Evolutionary conservation across 2,797 vertebrate genomes (phyloP).

Genomic region (Eulemur mongoz): DNA sequence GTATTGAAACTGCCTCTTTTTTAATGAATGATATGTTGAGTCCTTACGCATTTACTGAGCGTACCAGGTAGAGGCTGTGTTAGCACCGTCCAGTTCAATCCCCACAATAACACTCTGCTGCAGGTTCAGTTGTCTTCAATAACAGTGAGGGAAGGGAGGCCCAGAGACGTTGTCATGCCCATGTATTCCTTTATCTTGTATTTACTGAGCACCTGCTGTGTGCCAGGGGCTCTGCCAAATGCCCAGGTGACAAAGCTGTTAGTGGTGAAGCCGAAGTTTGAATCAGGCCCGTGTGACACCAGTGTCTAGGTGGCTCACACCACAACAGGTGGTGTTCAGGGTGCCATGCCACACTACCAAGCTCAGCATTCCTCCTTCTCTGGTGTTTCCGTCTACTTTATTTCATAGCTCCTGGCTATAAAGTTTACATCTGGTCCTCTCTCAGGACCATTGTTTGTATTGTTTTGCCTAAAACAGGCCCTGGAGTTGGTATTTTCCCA

Average conservation of each 20-base stretch:
- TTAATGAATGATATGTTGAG: background rate
- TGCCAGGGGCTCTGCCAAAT: background rate
- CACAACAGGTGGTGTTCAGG: background rate
- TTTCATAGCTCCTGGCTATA: background rate
- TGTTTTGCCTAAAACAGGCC: background rate
- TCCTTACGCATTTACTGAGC: background rate
- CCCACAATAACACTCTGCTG: fast-evolving
- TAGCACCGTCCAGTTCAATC: background rate
- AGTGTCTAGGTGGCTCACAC: background rate
- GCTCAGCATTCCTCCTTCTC: background rate
- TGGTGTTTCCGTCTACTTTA: background rate
- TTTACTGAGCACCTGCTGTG: background rate
- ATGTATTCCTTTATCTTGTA: background rate
- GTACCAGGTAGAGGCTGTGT: background rate
- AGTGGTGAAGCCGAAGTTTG: background rate
- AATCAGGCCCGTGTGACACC: background rate
- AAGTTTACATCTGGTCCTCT: fast-evolving
- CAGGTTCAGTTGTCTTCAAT: background rate
- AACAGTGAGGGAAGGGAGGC: background rate
- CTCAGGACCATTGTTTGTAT: background rate
- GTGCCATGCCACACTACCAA: background rate
- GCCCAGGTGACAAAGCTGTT: background rate
- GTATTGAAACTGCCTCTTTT: background rate
- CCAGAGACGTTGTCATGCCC: background rate
- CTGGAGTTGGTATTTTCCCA: background rate